These are phyloP conservation scores for Branchinecta sandiegonensis DNA, from an alignment of 2,888 invertebrate genomes.

Conservation along the genomic window DNA sequence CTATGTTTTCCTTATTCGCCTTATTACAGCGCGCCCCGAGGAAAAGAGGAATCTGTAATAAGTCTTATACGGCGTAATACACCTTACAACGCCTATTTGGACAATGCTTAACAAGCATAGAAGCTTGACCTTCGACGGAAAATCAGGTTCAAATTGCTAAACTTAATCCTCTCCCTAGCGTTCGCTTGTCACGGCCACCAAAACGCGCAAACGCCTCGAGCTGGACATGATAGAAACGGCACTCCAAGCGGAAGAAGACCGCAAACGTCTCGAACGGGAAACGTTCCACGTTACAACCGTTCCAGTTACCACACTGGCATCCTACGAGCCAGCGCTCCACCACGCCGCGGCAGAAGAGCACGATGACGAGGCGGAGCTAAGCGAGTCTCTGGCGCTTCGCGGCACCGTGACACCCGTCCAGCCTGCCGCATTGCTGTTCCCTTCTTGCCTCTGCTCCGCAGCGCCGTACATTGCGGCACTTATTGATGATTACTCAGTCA, in stretches of 20 bases:
- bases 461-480: slow-evolving; percentile 87
- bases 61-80: no score
- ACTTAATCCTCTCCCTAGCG: slow-evolving; percentile 41
- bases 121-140: no score
- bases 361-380: slow-evolving; percentile 49
- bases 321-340: slow-evolving; percentile 75
- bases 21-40: no score
- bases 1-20: no score
- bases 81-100: no score
- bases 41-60: no score
- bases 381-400: slow-evolving; percentile 10
- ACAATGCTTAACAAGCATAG: no score
- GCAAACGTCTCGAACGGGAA: slow-evolving; percentile 82
- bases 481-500: slow-evolving; percentile 90
- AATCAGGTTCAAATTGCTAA: not conserved
- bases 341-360: slow-evolving; percentile 63
- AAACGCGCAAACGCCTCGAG: slow-evolving; percentile 96
- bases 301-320: slow-evolving; percentile 85
- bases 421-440: slow-evolving; percentile 86
- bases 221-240: slow-evolving; percentile 94
- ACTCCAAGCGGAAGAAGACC: slow-evolving; percentile 86
- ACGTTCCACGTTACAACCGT: slow-evolving; percentile 91
- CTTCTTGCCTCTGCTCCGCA: slow-evolving; percentile 88
- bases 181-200: slow-evolving; percentile 92
- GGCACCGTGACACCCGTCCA: slow-evolving; percentile 42